Percentiles rank a stretch among this genome's conserved stretches.
phyloP scores from a whole-genome alignment of 2,888 invertebrate species.

The Folsomia manolachei region DNA sequence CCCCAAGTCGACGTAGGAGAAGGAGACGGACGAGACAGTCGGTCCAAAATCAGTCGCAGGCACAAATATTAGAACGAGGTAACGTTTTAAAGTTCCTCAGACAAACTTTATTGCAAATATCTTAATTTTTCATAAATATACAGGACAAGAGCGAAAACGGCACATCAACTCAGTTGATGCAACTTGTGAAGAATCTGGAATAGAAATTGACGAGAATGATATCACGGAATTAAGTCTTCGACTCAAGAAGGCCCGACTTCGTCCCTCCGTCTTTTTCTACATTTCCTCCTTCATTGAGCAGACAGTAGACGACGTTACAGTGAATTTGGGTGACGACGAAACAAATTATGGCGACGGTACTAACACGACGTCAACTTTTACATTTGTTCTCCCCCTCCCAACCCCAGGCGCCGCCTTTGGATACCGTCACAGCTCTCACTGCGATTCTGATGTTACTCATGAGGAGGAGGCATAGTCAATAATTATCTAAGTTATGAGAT shows the following conservation, averaged over 20 bases:
- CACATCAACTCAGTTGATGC: background rate
- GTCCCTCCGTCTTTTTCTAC: constrained; percentile 33
- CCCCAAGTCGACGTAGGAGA: background rate
- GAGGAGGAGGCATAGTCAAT: background rate
- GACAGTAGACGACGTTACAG: constrained; percentile 30
- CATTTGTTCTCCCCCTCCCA: constrained; percentile 11
- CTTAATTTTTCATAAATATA: background rate
- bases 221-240: constrained; percentile 26
- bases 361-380: constrained; percentile 4
- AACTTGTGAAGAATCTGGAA: background rate
- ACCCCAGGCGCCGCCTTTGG: background rate
- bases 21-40: background rate
- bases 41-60: background rate
- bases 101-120: background rate
- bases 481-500: background rate
- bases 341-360: background rate
- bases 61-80: background rate
- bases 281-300: constrained; percentile 33
- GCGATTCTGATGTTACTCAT: background rate
- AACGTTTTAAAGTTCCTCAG: too few species aligned
- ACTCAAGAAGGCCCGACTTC: constrained; percentile 31
- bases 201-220: constrained; percentile 27
- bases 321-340: constrained; percentile 27
- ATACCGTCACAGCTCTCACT: background rate
- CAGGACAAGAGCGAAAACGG: background rate